These are phyloP conservation scores for Thaumatotibia leucotreta DNA, from an alignment of 1,140 invertebrate species.

Conservation along the genomic window DNA sequence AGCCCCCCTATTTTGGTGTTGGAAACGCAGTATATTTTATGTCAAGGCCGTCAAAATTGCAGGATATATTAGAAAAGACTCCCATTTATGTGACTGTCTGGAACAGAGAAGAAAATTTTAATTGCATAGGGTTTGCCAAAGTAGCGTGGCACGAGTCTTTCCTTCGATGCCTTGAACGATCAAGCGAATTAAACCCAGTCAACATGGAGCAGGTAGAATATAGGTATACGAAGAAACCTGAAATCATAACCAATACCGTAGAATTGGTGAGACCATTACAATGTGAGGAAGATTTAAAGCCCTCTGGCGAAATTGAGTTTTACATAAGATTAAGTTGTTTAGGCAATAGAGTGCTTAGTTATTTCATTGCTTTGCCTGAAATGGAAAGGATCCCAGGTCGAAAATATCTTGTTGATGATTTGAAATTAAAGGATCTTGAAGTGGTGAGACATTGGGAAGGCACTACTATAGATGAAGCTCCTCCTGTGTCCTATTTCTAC, in stretches of 20 bases:
- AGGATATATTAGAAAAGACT: conserved; percentile 57
- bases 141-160: conserved; percentile 64
- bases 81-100: conserved; percentile 63
- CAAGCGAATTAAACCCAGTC: conserved; percentile 53
- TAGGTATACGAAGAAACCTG: conserved; percentile 46
- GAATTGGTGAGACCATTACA: conserved; percentile 51
- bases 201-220: conserved; percentile 60
- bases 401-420: conserved; percentile 63
- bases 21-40: conserved; percentile 62
- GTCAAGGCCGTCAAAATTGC: conserved; percentile 60
- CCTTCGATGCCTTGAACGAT: conserved; percentile 50
- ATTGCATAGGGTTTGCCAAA: conserved; percentile 57
- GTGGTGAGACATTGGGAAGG: conserved; percentile 67
- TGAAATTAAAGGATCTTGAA: conserved; percentile 63
- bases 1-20: conserved; percentile 64
- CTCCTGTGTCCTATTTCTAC: conserved; percentile 60
- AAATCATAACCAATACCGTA: conserved; percentile 64
- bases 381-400: conserved; percentile 64
- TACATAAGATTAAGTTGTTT: conserved; percentile 59
- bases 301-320: conserved; percentile 65
- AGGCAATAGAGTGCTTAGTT: conserved; percentile 57
- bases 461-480: conserved; percentile 55
- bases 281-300: conserved; percentile 65
- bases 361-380: conserved; percentile 64
- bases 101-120: conserved; percentile 66